phyloP scores from a whole-genome alignment of 2,888 invertebrate species.

The Synergus itoensis region DNA sequence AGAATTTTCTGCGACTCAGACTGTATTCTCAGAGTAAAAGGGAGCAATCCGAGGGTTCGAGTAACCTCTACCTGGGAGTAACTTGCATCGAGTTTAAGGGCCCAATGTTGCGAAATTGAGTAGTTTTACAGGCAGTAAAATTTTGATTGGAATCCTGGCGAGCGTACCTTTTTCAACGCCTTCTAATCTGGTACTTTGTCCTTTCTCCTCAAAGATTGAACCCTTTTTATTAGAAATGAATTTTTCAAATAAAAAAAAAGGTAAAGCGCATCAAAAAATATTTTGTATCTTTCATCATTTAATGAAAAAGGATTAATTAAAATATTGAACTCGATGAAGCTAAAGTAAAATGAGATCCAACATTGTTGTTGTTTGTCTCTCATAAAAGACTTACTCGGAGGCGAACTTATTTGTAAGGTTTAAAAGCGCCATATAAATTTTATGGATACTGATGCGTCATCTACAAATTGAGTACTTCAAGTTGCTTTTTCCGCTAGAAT shows the following conservation, averaged over 20 bases:
- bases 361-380: too few relatives aligned
- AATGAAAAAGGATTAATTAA: background rate
- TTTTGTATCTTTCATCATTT: background rate
- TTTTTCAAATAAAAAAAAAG: background rate
- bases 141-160: slow-evolving; percentile 72
- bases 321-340: background rate
- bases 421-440: too few relatives aligned
- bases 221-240: background rate
- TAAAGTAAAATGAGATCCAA: background rate
- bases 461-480: too few relatives aligned
- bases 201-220: background rate
- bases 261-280: background rate
- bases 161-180: slow-evolving; percentile 60
- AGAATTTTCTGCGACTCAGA: background rate
- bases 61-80: background rate
- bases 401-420: background rate
- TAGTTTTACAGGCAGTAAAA: slow-evolving; percentile 74
- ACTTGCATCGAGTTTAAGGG: slow-evolving; percentile 63
- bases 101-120: slow-evolving; percentile 69
- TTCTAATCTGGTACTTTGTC: slow-evolving; percentile 6
- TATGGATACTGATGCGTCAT: too few relatives aligned
- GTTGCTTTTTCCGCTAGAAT: too few relatives aligned
- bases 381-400: background rate
- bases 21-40: background rate
- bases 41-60: background rate